Evolutionary conservation across 2,888 invertebrate species (phyloP).

Genomic region (Polydesmus complanatus): DNA sequence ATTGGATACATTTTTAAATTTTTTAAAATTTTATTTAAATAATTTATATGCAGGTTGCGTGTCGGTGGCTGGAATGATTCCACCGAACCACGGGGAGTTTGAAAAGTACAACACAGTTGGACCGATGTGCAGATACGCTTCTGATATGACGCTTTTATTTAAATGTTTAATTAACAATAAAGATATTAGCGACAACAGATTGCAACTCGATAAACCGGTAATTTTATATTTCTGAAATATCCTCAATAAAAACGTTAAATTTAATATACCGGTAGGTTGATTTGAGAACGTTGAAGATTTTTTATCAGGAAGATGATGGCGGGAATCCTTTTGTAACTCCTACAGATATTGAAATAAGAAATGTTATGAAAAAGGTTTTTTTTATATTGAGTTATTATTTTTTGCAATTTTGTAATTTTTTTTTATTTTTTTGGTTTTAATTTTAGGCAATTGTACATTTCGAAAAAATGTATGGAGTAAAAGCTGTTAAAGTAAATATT

Average conservation of each 20-base stretch:
- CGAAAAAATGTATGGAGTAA: slow-evolving; percentile 33
- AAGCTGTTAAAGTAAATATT: slow-evolving; percentile 28
- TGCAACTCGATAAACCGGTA: background rate
- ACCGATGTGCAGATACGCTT: background rate
- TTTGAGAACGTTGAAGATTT: background rate
- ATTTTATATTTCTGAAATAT: too few species aligned
- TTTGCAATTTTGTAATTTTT: background rate
- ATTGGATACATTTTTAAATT: background rate
- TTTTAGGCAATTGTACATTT: slow-evolving; percentile 41
- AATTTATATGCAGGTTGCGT: slow-evolving; percentile 12
- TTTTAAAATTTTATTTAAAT: background rate
- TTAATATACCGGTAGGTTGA: background rate
- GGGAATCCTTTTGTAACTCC: slow-evolving; percentile 51
- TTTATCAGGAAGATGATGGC: slow-evolving; percentile 52
- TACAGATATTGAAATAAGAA: background rate
- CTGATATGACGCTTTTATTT: background rate
- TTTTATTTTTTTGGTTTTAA: background rate
- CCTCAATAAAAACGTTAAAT: too few species aligned
- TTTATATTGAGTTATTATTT: background rate
- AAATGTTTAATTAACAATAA: background rate
- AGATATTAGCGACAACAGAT: background rate
- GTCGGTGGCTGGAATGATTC: background rate
- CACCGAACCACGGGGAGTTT: background rate
- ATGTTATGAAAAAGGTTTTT: background rate
- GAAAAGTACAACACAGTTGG: background rate